Evolutionary conservation across 2,888 invertebrate species (phyloP).

Genomic region (Exocentrus adspersus): DNA sequence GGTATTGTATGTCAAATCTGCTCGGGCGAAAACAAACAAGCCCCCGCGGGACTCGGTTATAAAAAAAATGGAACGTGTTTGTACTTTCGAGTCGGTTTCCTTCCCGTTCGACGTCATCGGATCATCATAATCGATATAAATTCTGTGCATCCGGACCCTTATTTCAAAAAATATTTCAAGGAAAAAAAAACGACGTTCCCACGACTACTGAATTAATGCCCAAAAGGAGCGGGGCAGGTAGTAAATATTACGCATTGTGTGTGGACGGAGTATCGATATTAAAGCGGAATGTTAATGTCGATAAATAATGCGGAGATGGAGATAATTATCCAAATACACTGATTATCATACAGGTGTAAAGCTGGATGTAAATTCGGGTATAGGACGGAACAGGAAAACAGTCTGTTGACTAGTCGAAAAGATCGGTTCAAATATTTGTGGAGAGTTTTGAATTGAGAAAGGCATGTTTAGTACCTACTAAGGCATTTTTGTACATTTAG

Average conservation of each 20-base stretch:
- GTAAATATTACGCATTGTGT: slow-evolving; percentile 28
- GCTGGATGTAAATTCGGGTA: slow-evolving; percentile 19
- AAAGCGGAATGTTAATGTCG: slow-evolving; percentile 26
- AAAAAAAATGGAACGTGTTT: not conserved
- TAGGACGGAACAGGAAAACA: slow-evolving; percentile 21
- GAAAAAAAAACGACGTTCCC: slow-evolving; percentile 25
- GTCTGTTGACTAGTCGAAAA: too few relatives aligned
- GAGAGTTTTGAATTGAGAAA: too few relatives aligned
- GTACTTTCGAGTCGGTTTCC: too few relatives aligned
- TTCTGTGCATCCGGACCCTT: slow-evolving; percentile 20
- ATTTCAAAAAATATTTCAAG: slow-evolving; percentile 20
- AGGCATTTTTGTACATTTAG: too few relatives aligned
- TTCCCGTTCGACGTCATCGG: not conserved
- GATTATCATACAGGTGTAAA: slow-evolving; percentile 32
- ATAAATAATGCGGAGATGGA: slow-evolving; percentile 11
- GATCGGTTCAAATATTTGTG: too few relatives aligned
- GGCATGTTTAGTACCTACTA: too few relatives aligned
- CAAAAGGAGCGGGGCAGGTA: slow-evolving; percentile 25
- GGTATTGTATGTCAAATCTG: slow-evolving; percentile 28
- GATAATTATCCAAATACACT: slow-evolving; percentile 27
- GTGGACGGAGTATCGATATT: slow-evolving; percentile 9
- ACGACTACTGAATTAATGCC: slow-evolving; percentile 26
- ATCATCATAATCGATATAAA: too few relatives aligned
- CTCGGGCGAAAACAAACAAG: slow-evolving; percentile 9
- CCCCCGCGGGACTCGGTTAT: not conserved